A percentile compares a stretch with the other conserved stretches of the same genome.
Evolutionary conservation across 2,888 invertebrate species (phyloP).

Genomic region (Dynastes maya): DNA sequence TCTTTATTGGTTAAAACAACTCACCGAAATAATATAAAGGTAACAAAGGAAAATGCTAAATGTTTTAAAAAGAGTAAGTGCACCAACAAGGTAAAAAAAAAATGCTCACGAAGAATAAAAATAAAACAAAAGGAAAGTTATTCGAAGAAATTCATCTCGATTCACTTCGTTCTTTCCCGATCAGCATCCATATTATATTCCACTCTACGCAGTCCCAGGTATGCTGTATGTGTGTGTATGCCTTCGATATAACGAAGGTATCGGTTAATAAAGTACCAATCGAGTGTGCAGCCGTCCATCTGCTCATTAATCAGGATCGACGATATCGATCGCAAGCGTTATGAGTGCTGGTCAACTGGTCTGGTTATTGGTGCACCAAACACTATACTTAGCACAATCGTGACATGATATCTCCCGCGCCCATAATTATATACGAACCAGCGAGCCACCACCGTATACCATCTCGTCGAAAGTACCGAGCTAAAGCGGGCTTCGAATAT

Average conservation of each 20-base stretch:
- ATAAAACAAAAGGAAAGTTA: no score
- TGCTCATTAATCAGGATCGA: constrained; percentile 54
- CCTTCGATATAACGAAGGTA: constrained; percentile 54
- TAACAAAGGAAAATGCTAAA: no score
- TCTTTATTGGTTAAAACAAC: no score
- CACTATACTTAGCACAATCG: constrained; percentile 71
- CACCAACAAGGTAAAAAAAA: no score
- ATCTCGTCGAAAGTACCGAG: constrained; percentile 30
- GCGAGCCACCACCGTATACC: constrained; percentile 51
- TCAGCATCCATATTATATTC: constrained; percentile 53
- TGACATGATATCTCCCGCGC: constrained; percentile 70
- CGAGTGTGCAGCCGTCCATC: constrained; percentile 61
- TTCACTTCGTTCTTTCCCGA: constrained; percentile 15
- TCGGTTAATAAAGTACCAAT: constrained; percentile 69
- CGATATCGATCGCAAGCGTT: constrained; percentile 52
- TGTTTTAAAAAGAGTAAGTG: no score
- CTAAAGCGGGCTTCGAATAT: constrained; percentile 9
- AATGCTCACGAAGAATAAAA: no score
- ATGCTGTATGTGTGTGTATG: not conserved
- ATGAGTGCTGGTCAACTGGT: constrained; percentile 62
- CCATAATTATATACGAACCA: constrained; percentile 67
- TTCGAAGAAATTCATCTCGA: no score
- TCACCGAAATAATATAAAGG: no score
- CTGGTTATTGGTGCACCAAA: constrained; percentile 70
- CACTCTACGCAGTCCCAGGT: constrained; percentile 45